Evolutionary conservation across 2,113 vertebrate genomes (phyloP).

Genomic region (Psammodynastes pulverulentus): DNA sequence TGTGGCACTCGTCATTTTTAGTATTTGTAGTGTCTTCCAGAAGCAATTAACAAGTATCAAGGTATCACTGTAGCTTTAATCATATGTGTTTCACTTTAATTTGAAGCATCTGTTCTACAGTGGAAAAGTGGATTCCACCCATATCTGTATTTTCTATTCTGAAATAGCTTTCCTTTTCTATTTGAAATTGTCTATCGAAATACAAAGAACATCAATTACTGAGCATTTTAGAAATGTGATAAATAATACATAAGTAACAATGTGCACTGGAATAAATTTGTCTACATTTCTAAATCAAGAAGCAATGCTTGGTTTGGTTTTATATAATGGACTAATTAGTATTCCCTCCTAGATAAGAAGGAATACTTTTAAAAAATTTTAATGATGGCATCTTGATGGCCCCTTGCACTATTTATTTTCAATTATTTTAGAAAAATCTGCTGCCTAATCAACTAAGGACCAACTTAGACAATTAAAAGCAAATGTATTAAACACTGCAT

Average conservation of each 20-base stretch:
- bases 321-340: neutral
- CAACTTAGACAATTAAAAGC: neutral
- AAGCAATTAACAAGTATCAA: neutral
- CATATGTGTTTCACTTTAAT: neutral
- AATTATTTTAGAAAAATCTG: neutral
- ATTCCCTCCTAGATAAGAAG: neutral
- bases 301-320: neutral
- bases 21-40: neutral
- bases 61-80: neutral
- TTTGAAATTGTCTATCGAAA: neutral
- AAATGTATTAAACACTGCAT: neutral
- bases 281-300: neutral
- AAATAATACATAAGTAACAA: neutral
- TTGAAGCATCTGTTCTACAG: neutral
- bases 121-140: neutral
- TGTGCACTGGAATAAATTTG: neutral
- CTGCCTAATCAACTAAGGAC: neutral
- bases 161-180: neutral
- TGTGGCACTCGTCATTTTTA: neutral
- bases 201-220: neutral
- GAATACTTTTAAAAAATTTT: neutral
- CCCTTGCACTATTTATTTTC: neutral
- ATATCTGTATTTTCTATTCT: neutral
- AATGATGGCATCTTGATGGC: neutral
- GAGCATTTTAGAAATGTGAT: neutral